Conservation (phyloP, 2,113 vertebrate genomes). For the Amblyopsis rosae region DNA sequence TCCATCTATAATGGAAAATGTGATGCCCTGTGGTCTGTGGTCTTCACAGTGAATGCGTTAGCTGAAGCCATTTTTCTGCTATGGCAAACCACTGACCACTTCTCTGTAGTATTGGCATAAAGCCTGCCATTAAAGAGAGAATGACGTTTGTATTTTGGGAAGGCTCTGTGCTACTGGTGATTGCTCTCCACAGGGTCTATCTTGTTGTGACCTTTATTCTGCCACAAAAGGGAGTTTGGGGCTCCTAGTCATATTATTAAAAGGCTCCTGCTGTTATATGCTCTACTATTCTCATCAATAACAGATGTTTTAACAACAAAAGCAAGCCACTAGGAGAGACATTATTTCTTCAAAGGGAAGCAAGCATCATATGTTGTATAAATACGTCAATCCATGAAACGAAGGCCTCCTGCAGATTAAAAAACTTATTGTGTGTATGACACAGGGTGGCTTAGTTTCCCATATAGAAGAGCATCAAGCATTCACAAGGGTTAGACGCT, state of each 20-base stretch:
- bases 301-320: conserved; percentile 52
- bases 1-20: too few species aligned
- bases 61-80: too few species aligned
- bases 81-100: too few species aligned
- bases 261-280: conserved; percentile 33
- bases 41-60: too few species aligned
- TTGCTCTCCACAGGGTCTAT: conserved; percentile 25
- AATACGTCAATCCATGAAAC: conserved; percentile 11
- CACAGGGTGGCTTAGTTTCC: neutral
- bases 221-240: neutral
- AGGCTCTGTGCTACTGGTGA: conserved; percentile 24
- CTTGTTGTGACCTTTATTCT: conserved; percentile 20
- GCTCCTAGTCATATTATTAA: conserved; percentile 10
- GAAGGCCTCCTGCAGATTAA: conserved; percentile 27
- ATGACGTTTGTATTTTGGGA: conserved; percentile 25
- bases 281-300: conserved; percentile 39
- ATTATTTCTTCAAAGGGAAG: conserved; percentile 32
- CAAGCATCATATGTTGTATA: conserved; percentile 8
- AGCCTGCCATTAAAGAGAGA: neutral
- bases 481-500: conserved; percentile 25
- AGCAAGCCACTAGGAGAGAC: conserved; percentile 12
- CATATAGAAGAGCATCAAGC: neutral
- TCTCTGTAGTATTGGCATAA: too few species aligned
- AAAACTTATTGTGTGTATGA: neutral
- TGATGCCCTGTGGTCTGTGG: too few species aligned